phyloP scores from a whole-genome alignment of 64 coral and sea anemone genomes.

The Stichodactyla mertensii region DNA sequence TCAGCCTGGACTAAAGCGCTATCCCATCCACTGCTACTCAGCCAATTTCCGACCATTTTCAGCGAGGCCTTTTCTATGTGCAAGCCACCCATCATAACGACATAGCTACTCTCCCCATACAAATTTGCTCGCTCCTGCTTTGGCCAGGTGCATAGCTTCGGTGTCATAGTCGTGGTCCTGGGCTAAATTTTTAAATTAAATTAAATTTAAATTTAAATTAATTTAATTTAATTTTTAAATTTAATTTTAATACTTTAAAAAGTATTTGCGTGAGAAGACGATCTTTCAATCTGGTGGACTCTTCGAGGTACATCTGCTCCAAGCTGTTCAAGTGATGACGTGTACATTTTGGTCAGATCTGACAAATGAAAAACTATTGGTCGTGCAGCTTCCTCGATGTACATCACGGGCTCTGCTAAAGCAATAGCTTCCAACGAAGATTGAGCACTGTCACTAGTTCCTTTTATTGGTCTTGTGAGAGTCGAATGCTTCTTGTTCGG shows the following conservation, averaged over 20 bases:
- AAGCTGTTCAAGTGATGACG: no score
- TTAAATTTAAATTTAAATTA: no score
- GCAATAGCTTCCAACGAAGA: conserved; percentile 40
- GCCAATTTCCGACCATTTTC: not conserved
- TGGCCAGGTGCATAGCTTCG: not conserved
- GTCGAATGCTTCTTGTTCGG: no score
- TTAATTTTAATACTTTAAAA: no score
- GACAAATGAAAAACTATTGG: conserved; percentile 19
- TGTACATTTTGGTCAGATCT: no score
- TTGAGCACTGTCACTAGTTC: not conserved
- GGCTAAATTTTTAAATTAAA: not conserved
- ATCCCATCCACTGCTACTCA: not conserved
- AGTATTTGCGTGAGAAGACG: not conserved
- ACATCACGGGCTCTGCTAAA: conserved; percentile 34
- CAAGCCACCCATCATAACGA: not conserved
- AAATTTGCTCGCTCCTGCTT: conserved; percentile 5
- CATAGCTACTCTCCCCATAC: conserved; percentile 3
- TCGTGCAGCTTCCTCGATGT: conserved; percentile 24
- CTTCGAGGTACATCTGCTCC: not conserved
- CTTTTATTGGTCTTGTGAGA: conserved; percentile 4
- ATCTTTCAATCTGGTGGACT: conserved; percentile 22
- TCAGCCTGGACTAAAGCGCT: conserved; percentile 7
- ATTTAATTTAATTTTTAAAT: no score
- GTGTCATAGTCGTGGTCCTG: not conserved
- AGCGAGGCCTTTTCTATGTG: not conserved